Evolutionary conservation across 2,113 vertebrate species (phyloP).

Genomic region (Pangasianodon gigas): DNA sequence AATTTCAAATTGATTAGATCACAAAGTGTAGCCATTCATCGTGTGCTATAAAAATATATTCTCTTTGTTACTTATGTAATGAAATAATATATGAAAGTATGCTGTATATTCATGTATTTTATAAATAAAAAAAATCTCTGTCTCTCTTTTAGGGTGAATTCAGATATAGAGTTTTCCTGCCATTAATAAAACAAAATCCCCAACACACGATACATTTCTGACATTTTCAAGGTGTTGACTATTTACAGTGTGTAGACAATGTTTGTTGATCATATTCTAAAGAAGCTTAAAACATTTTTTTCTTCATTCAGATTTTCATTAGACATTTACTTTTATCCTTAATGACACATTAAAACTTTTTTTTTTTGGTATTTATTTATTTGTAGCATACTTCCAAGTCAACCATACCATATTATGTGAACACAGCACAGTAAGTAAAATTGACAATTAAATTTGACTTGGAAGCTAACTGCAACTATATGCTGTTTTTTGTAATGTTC

Average conservation of each 20-base stretch:
- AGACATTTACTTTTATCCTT: not conserved
- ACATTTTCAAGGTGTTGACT: not conserved
- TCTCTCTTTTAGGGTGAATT: not conserved
- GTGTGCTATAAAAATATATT: not conserved
- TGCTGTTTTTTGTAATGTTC: not conserved
- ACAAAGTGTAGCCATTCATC: not conserved
- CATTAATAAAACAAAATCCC: not conserved
- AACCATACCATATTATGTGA: not conserved
- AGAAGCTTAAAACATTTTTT: not conserved
- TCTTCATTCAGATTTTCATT: not conserved
- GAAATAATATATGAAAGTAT: not conserved
- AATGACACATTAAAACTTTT: not conserved
- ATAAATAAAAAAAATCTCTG: not conserved
- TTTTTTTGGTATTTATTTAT: not conserved
- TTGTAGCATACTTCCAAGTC: not conserved
- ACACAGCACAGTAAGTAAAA: not conserved
- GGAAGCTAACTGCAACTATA: not conserved
- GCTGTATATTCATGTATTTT: not conserved
- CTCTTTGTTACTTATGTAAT: not conserved
- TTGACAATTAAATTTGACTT: not conserved
- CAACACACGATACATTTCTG: not conserved
- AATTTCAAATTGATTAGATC: slow-evolving; percentile 18
- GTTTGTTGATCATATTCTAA: not conserved
- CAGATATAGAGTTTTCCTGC: not conserved
- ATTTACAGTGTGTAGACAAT: not conserved